These are phyloP conservation scores for Rhabdomys dilectus DNA, from an alignment of 2,113 vertebrate genomes.

Conservation along the genomic window DNA sequence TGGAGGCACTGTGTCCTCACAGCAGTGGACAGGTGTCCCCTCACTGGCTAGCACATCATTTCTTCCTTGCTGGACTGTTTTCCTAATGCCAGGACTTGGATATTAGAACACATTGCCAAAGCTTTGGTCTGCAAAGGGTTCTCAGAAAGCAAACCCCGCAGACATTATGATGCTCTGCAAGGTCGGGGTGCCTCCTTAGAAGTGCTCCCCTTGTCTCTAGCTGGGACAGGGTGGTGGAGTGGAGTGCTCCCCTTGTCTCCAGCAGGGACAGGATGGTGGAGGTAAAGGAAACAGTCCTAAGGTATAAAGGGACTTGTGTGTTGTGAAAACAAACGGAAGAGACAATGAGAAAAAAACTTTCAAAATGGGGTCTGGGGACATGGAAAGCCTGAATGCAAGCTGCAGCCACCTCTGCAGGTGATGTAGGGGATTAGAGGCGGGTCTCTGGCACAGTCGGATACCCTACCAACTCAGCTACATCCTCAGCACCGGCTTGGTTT, in stretches of 20 bases:
- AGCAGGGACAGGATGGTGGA: no score
- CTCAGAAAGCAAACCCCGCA: background rate
- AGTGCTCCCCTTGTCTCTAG: background rate
- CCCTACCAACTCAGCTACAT: no score
- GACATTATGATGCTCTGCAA: background rate
- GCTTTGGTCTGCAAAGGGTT: background rate
- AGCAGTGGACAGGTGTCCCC: background rate
- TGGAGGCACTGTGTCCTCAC: background rate
- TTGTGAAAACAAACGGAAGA: background rate
- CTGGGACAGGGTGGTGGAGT: background rate
- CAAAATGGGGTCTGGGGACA: background rate
- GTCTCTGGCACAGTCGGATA: no score
- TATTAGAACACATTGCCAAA: background rate
- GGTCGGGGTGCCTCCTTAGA: background rate
- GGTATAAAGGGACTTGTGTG: background rate
- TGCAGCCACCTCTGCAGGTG: background rate
- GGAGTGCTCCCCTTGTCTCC: no score
- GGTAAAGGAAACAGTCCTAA: background rate
- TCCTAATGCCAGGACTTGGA: rapidly evolving
- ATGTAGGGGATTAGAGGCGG: no score
- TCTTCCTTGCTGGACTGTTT: background rate
- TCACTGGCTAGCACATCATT: background rate
- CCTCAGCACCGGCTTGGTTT: no score
- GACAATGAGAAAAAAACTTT: background rate
- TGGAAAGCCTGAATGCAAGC: background rate